These are phyloP conservation scores for Andrena chrysosceles DNA, from an alignment of 2,888 invertebrate species.

Conservation along the genomic window DNA sequence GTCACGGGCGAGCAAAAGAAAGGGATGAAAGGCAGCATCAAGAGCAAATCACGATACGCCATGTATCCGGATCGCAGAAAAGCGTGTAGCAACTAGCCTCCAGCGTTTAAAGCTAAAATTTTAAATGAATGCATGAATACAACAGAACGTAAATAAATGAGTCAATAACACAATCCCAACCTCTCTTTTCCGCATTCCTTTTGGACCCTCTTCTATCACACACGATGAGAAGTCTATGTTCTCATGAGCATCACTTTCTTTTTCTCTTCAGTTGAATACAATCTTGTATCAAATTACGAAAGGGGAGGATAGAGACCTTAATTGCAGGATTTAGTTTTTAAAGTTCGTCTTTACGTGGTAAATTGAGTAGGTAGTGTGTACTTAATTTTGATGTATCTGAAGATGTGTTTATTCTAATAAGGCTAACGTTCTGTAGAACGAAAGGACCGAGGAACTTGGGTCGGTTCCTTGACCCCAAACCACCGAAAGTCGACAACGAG, in stretches of 20 bases:
- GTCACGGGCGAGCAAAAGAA: constrained; percentile 32
- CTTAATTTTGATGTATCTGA: not conserved
- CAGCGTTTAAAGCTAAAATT: not conserved
- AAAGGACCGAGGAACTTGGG: not conserved
- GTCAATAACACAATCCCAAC: not conserved
- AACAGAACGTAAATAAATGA: not conserved
- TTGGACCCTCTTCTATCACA: not conserved
- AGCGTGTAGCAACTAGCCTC: constrained; percentile 1
- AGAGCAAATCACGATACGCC: constrained; percentile 79
- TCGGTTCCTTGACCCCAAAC: constrained; percentile 36
- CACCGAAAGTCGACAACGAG: constrained; percentile 69
- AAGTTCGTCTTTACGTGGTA: not conserved
- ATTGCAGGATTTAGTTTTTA: not conserved
- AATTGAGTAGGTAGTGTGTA: too few species aligned
- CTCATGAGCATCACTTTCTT: not conserved
- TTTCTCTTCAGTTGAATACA: not conserved
- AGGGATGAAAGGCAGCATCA: constrained; percentile 56
- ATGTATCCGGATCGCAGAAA: constrained; percentile 74
- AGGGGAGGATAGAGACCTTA: not conserved
- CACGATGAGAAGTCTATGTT: not conserved
- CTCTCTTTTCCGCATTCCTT: not conserved
- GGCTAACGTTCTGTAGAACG: not conserved
- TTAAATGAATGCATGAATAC: not conserved
- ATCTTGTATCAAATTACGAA: not conserved
- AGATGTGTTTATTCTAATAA: too few species aligned